Conservation (phyloP, 2,888 invertebrate genomes). For the Priocnemis perturbator region DNA sequence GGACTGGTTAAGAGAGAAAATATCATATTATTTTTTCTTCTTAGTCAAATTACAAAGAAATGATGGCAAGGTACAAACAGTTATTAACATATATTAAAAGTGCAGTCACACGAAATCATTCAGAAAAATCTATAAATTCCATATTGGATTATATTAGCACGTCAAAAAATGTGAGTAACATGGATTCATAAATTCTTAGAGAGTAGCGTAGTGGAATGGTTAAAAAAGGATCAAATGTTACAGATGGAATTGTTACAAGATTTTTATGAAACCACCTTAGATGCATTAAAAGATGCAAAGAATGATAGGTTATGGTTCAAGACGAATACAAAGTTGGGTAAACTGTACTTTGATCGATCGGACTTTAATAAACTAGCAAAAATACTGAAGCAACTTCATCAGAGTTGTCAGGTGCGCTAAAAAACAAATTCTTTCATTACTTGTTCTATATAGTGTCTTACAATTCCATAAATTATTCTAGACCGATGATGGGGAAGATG, state of each 20-base stretch:
- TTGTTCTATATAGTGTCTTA: not conserved
- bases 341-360: slow-evolving; percentile 96
- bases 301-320: slow-evolving; percentile 99
- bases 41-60: slow-evolving; percentile 93
- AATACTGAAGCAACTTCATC: slow-evolving; percentile 97
- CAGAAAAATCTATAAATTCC: slow-evolving; percentile 99
- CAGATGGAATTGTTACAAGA: slow-evolving; percentile 98
- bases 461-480: slow-evolving; percentile 64
- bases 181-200: not conserved
- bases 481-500: slow-evolving; percentile 98
- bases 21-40: slow-evolving; percentile 48
- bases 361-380: slow-evolving; percentile 96
- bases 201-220: not conserved
- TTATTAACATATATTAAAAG: slow-evolving; percentile 98
- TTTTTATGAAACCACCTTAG: slow-evolving; percentile 97
- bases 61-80: slow-evolving; percentile 97
- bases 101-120: slow-evolving; percentile 99
- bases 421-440: slow-evolving; percentile 6
- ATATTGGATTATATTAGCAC: slow-evolving; percentile 99
- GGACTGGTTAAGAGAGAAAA: not conserved
- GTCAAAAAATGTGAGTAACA: slow-evolving; percentile 92
- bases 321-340: slow-evolving; percentile 99
- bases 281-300: slow-evolving; percentile 97
- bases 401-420: slow-evolving; percentile 90
- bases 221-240: slow-evolving; percentile 38